These are phyloP conservation scores for Pseudomyrmex gracilis DNA, from an alignment of 1,140 invertebrate species.

Conservation along the genomic window DNA sequence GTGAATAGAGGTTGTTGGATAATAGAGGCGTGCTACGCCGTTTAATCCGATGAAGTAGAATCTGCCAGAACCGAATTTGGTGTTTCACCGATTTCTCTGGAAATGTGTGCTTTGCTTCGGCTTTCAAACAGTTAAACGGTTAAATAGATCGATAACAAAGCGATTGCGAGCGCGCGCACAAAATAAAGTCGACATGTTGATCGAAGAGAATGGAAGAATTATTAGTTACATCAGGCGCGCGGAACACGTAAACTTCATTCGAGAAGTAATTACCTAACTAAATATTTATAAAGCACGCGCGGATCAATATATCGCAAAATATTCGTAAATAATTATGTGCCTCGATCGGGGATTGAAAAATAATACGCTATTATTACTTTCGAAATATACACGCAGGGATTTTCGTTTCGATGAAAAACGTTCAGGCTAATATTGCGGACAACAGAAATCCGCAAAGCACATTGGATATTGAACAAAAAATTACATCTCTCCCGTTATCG, in stretches of 20 bases:
- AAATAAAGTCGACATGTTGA: background rate
- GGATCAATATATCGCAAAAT: background rate
- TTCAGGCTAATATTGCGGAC: background rate
- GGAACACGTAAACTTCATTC: background rate
- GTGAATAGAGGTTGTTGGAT: conserved; percentile 32
- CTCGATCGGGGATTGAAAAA: conserved; percentile 15
- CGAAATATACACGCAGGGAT: background rate
- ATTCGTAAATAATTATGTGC: conserved; percentile 35
- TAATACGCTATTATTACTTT: conserved; percentile 36
- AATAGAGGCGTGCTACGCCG: conserved; percentile 25
- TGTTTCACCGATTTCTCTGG: background rate
- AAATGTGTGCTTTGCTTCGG: background rate
- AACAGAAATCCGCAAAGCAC: conserved; percentile 31
- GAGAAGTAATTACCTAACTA: conserved; percentile 8
- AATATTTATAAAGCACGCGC: background rate
- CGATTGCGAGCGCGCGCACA: too few relatives aligned
- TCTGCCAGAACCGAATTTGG: conserved; percentile 10
- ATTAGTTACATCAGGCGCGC: background rate
- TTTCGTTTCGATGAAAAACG: conserved; percentile 4
- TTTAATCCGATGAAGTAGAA: conserved; percentile 42
- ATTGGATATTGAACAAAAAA: conserved; percentile 45
- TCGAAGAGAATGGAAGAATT: background rate
- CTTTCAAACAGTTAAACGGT: background rate
- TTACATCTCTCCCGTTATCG: conserved; percentile 22
- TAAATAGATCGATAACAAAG: background rate